Evolutionary conservation across 1,140 invertebrate genomes (phyloP).

Genomic region (Cherax destructor): DNA sequence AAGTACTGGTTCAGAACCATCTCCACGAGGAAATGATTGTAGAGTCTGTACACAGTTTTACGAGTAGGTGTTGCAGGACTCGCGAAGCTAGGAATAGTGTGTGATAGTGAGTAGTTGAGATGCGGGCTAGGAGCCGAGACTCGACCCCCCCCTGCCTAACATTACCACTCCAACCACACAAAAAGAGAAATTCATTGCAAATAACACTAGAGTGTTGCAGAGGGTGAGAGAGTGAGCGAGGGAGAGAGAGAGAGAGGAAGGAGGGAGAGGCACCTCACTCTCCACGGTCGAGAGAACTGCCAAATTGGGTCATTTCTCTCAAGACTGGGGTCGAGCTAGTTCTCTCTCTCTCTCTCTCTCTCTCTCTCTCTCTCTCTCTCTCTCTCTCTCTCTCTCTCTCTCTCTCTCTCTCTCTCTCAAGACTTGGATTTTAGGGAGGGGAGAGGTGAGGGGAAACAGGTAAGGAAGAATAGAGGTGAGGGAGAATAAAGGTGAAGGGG

Average conservation of each 20-base stretch:
- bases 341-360: background rate
- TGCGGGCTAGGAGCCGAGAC: too few species aligned
- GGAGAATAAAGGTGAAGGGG: too few species aligned
- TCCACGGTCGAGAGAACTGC: slow-evolving; percentile 39
- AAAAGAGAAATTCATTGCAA: background rate
- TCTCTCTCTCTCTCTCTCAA: too few species aligned
- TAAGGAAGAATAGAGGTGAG: background rate
- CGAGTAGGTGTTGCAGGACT: too few species aligned
- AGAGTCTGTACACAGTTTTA: too few species aligned
- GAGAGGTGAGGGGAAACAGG: background rate
- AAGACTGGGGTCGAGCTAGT: slow-evolving; percentile 29
- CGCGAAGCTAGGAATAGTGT: too few species aligned
- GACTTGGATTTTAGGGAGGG: background rate
- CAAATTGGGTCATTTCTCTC: slow-evolving; percentile 63
- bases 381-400: too few species aligned
- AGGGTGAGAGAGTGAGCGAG: background rate
- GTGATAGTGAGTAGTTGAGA: too few species aligned
- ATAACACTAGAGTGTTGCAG: background rate
- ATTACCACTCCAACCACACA: background rate
- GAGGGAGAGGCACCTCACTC: slow-evolving; percentile 35
- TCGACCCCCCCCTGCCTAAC: too few species aligned
- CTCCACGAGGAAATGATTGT: too few species aligned
- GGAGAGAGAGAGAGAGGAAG: background rate
- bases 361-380: too few species aligned
- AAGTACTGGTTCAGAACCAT: too few species aligned